Evolutionary conservation across 1,140 invertebrate genomes (phyloP).

Genomic region (Heliconius congener): DNA sequence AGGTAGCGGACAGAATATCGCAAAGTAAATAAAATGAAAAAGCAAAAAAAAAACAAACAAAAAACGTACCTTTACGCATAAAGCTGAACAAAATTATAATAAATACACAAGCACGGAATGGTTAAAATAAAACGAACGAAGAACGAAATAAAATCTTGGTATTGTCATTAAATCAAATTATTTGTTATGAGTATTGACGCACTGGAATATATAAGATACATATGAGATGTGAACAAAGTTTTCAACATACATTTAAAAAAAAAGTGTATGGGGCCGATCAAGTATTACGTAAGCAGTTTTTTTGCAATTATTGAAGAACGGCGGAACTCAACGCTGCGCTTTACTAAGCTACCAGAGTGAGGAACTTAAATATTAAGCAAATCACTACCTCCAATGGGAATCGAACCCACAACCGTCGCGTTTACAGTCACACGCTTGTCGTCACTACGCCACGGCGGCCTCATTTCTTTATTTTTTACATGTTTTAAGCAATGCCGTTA

Average conservation of each 20-base stretch:
- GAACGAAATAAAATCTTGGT: not conserved
- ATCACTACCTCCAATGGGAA: no score
- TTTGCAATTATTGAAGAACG: no score
- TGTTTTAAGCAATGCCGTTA: no score
- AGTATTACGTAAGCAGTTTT: no score
- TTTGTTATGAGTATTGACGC: no score
- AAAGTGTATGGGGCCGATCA: not conserved
- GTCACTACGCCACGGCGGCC: no score
- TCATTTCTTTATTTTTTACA: no score
- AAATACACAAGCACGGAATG: not conserved
- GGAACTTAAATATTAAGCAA: no score
- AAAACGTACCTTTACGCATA: constrained; percentile 14
- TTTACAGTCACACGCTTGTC: no score
- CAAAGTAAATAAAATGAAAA: constrained; percentile 39
- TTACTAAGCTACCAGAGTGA: not conserved
- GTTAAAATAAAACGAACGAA: not conserved
- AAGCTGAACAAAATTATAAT: not conserved
- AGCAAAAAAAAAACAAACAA: constrained; percentile 21
- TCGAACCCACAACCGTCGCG: no score
- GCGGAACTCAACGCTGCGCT: not conserved
- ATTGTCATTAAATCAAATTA: not conserved
- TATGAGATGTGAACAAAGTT: no score
- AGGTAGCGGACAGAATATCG: not conserved
- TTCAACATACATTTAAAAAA: not conserved
- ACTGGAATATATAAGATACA: no score